Conservation (phyloP, 2,888 invertebrate species). For the Drosophila prostipennis region DNA sequence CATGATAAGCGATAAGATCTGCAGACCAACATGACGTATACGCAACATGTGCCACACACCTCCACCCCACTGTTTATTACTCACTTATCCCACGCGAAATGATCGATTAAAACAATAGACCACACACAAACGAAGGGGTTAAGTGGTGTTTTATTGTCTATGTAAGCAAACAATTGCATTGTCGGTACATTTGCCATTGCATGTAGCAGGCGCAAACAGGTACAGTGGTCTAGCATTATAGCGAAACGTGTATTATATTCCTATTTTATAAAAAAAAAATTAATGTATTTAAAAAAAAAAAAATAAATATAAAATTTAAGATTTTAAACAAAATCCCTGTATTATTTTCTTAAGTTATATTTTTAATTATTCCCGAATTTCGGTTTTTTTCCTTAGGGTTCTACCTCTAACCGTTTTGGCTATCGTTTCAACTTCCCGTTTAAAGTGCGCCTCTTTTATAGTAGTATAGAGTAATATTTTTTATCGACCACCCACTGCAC, state of each 20-base stretch:
- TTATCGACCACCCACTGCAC: slow-evolving; percentile 6
- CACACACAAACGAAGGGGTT: slow-evolving; percentile 6
- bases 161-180: slow-evolving; percentile 20
- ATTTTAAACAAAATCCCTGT: no score
- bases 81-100: slow-evolving; percentile 19
- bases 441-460: no score
- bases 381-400: no score
- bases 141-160: slow-evolving; percentile 18
- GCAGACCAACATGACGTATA: slow-evolving; percentile 35
- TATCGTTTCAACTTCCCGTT: neutral
- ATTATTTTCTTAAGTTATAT: no score
- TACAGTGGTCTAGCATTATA: slow-evolving; percentile 7
- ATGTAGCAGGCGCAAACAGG: slow-evolving; percentile 1
- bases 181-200: slow-evolving; percentile 14
- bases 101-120: slow-evolving; percentile 14
- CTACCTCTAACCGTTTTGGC: neutral
- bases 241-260: no score
- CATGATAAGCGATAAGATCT: slow-evolving; percentile 30
- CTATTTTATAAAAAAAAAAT: no score
- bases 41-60: slow-evolving; percentile 20
- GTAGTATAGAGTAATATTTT: no score
- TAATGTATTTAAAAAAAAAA: no score
- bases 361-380: no score
- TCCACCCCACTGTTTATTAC: slow-evolving; percentile 6
- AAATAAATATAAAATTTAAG: no score